phyloP scores from a whole-genome alignment of 2,113 vertebrate genomes.

The Gambusia holbrooki region DNA sequence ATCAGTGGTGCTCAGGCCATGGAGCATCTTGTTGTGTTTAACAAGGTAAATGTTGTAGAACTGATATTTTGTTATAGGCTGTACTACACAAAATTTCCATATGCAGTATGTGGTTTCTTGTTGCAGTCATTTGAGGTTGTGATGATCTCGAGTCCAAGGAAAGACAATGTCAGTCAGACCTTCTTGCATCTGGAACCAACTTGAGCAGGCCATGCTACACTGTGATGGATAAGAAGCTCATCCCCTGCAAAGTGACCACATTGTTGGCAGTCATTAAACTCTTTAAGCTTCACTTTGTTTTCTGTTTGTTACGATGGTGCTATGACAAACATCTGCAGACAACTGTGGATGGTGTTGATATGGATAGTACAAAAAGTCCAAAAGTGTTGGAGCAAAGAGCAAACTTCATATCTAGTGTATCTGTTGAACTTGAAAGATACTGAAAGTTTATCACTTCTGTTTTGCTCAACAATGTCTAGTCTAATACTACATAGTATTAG shows the following conservation, averaged over 20 bases:
- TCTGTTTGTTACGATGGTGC: too few relatives aligned
- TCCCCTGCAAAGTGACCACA: background rate
- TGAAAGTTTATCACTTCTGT: too few relatives aligned
- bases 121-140: background rate
- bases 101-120: conserved; percentile 1
- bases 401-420: too few relatives aligned
- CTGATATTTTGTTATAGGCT: background rate
- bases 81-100: background rate
- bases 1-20: background rate
- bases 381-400: too few relatives aligned
- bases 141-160: background rate
- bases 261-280: background rate
- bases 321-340: too few relatives aligned
- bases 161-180: background rate
- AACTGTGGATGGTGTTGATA: too few relatives aligned
- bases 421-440: too few relatives aligned
- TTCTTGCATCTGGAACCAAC: background rate
- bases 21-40: background rate
- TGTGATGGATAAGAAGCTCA: conserved; percentile 1
- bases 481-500: too few relatives aligned
- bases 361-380: too few relatives aligned
- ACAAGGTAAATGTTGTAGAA: background rate
- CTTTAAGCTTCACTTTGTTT: too few relatives aligned
- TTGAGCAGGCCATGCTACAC: background rate
- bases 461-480: too few relatives aligned